Evolutionary conservation across 2,113 vertebrate genomes (phyloP), one percentile per base, ranked within the genome.

Genomic region (Pelmatolapia mariae): DNA sequence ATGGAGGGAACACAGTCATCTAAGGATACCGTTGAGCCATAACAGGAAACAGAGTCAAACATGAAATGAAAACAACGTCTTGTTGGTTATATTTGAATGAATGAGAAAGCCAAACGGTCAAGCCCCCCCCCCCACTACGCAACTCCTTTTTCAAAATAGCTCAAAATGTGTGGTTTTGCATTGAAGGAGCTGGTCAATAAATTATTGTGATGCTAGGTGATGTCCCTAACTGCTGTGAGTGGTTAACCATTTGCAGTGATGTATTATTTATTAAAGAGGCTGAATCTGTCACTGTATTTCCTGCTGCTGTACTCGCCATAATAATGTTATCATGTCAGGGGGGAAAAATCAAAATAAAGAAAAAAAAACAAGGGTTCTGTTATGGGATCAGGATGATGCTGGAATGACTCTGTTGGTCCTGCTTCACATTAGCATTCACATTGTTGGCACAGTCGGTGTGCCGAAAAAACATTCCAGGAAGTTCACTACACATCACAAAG

Each of bases 391-490:
- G 9, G 61, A 47, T 18, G 82, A 83, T 56, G 43, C 50, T 73
- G 73, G 26, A 68, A 59, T 43, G 19, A 81, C 15, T 47, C 8
- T 59, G 61, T 19, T 24, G 13, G 13, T 22, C 33, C 66, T 66
- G 57, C 13, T 50, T 78, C 45, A 78, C 73, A 78, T 78, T 33
- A 66, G 53, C 81, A 24, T 81, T 61, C 52, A 56, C 73, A 53
- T 79, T 63, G 76, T 73, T 78, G 83, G 26, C 29, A 38, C 6
- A 61, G 80, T 13, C 83, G 45, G 13, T 54, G 31, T 38, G 18
- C 8, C 40, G 19, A 78, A 31, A 68, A 83, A 82, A 73, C 45
- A 80, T 84, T 83, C 76, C 85, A 80, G 68, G 76, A 92, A 82
- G 80, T 90, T 71, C 63, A 56, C 50, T 13, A 16, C 45, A 59